These are phyloP conservation scores for Athene cunicularia DNA, from an alignment of 2,113 vertebrate genomes.

Conservation along the genomic window DNA sequence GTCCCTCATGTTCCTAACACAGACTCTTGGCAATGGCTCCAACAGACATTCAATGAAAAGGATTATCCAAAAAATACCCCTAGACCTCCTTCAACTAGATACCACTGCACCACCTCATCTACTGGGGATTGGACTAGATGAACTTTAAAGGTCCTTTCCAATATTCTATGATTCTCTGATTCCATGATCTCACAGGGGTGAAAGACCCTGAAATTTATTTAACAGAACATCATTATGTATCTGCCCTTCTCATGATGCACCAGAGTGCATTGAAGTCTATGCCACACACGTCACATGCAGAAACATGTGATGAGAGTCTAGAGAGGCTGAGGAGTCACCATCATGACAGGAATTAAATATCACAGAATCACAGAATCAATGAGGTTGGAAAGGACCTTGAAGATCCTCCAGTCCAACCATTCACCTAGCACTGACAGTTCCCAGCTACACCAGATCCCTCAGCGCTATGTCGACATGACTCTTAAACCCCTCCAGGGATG, in stretches of 20 bases:
- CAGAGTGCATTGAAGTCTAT: not conserved
- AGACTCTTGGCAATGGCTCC: not conserved
- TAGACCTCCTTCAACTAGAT: not conserved
- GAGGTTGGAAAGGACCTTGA: too few relatives aligned
- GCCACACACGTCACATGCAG: not conserved
- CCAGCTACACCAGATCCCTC: too few relatives aligned
- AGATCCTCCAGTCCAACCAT: too few relatives aligned
- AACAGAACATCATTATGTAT: not conserved
- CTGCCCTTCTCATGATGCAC: not conserved
- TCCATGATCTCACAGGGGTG: not conserved
- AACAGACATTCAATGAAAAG: not conserved
- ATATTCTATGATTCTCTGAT: not conserved
- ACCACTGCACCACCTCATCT: not conserved
- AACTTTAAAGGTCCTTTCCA: not conserved
- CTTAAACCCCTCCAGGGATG: too few relatives aligned
- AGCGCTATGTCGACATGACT: too few relatives aligned
- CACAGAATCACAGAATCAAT: not conserved
- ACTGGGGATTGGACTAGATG: not conserved
- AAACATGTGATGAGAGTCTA: not conserved
- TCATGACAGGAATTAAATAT: not conserved
- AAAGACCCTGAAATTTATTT: not conserved
- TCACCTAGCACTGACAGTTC: too few relatives aligned
- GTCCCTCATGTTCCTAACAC: not conserved
- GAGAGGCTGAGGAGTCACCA: not conserved
- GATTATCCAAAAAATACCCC: fast-evolving